Evolutionary conservation across 1,140 invertebrate species (phyloP).

Genomic region (Ganaspis sp.): DNA sequence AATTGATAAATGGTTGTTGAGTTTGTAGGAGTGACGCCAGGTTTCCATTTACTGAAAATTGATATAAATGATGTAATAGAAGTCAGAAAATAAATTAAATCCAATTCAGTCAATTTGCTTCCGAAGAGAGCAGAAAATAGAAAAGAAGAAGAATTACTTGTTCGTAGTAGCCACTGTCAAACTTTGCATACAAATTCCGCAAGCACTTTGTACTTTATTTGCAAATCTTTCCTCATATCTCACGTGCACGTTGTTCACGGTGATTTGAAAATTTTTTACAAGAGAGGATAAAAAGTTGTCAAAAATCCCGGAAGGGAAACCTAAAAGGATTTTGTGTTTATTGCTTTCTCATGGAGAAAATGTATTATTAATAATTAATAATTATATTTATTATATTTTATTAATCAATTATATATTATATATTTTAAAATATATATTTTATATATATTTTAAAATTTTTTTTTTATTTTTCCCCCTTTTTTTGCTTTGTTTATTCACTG

Average conservation of each 20-base stretch:
- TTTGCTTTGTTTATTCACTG: too few relatives aligned
- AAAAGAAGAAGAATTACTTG: constrained; percentile 76
- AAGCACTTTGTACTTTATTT: constrained; percentile 82
- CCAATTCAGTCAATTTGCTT: constrained; percentile 31
- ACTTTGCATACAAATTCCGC: constrained; percentile 87
- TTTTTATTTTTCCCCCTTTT: too few relatives aligned
- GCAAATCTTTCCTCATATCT: constrained; percentile 88
- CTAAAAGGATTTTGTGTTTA: constrained; percentile 38
- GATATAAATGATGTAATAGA: too few relatives aligned
- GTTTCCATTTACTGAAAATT: constrained; percentile 86
- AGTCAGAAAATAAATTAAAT: constrained; percentile 42
- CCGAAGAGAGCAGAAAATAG: constrained; percentile 31
- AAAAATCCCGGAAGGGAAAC: constrained; percentile 77
- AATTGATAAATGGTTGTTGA: constrained; percentile 86
- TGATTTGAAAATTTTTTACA: constrained; percentile 89
- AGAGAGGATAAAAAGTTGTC: constrained; percentile 85
- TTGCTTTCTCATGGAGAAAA: too few relatives aligned
- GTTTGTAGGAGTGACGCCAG: constrained; percentile 79
- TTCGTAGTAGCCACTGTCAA: constrained; percentile 89
- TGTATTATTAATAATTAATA: too few relatives aligned
- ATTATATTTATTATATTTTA: constrained; percentile 36
- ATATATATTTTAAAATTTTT: too few relatives aligned
- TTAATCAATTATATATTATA: too few relatives aligned
- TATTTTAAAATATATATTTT: too few relatives aligned
- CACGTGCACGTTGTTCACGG: constrained; percentile 87